These are phyloP conservation scores for Coelopa frigida DNA, from an alignment of 1,140 invertebrate genomes.

Conservation along the genomic window DNA sequence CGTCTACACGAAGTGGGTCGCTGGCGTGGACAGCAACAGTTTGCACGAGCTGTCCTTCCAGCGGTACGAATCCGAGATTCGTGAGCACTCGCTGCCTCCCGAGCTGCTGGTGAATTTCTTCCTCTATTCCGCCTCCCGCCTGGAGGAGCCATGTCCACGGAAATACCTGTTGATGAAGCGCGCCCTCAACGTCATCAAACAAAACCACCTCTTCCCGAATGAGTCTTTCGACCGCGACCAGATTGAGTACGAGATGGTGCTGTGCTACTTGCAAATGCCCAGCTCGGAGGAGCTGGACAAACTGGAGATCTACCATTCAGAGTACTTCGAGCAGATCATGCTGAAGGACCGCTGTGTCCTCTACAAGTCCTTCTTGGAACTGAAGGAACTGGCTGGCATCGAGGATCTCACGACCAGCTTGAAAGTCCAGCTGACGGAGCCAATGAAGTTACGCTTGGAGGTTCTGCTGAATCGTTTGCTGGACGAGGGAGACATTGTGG, in stretches of 20 bases:
- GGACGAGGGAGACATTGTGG: slow-evolving; percentile 42
- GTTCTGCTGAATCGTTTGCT: slow-evolving; percentile 35
- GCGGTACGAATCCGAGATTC: slow-evolving; percentile 32
- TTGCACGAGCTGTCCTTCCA: slow-evolving; percentile 13
- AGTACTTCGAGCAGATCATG: slow-evolving; percentile 43
- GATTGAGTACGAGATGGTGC: slow-evolving; percentile 41
- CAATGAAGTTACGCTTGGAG: slow-evolving; percentile 28
- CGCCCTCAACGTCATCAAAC: slow-evolving; percentile 34
- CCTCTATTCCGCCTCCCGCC: slow-evolving; percentile 22
- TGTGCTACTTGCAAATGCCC: slow-evolving; percentile 28
- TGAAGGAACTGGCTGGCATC: slow-evolving; percentile 39
- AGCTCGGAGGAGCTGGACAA: slow-evolving; percentile 7
- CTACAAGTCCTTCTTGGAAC: slow-evolving; percentile 38
- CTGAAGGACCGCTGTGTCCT: slow-evolving; percentile 34
- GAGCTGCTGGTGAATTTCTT: slow-evolving; percentile 36
- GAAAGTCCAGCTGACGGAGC: slow-evolving; percentile 18
- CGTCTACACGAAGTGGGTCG: slow-evolving; percentile 38
- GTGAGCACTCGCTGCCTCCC: slow-evolving; percentile 28
- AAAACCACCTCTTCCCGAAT: slow-evolving; percentile 37
- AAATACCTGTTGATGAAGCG: slow-evolving; percentile 33
- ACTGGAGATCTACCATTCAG: slow-evolving; percentile 33
- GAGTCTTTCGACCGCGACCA: slow-evolving; percentile 40
- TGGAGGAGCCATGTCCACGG: slow-evolving; percentile 1
- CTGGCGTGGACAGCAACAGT: slow-evolving; percentile 6
- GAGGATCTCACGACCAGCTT: slow-evolving; percentile 33